Evolutionary conservation across 2,113 vertebrate species (phyloP), one percentile per base, ranked within the genome.

Genomic region (Engraulis encrasicolus): DNA sequence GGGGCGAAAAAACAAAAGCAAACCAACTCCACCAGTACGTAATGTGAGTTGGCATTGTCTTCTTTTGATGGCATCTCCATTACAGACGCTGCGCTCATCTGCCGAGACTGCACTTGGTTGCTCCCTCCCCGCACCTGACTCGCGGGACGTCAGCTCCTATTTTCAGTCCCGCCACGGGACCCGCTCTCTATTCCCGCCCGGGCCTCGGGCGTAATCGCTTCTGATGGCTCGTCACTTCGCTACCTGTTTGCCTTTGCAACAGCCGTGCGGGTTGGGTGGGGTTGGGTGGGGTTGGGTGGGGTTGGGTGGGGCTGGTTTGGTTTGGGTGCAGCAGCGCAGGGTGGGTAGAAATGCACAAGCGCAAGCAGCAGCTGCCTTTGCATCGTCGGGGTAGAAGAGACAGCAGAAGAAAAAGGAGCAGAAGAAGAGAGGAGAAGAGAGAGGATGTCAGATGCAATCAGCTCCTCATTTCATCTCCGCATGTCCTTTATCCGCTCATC

Each of bases 401-500:
- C 84, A 83, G 84, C 78, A 66, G 38, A 36, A 81, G 85, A 83
- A 79, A 61, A 37, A 45, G 52, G 83, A 80, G 83, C 78, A 78
- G 77, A 58, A 85, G 84, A 81, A 78, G 79, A 78, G 77, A 58
- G 84, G 84, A 81, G 79, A 45, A 78, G 78, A 80, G 58, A 6
- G 61, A 34, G 23, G 4, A 74, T 90, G 92, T 93, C 91, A 92
- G 93, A 82, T 93, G 88, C 90, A 90, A 94, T 93, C 86, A 90
- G 91, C 91, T 90, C 87, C 85, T 90, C 87, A 90, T 92, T 92
- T 92, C 89, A 91, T 93, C 91, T 90, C 52, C 85, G 83, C 85
- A 89, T 78, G 86, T 89, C 87, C 86, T 92, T 90, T n/a, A 91
- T 92, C 88, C 88, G 91, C 92, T 91, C 89, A 84, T 81, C 88